phyloP scores from a whole-genome alignment of 2,888 invertebrate genomes.

The Spilarctia lutea region DNA sequence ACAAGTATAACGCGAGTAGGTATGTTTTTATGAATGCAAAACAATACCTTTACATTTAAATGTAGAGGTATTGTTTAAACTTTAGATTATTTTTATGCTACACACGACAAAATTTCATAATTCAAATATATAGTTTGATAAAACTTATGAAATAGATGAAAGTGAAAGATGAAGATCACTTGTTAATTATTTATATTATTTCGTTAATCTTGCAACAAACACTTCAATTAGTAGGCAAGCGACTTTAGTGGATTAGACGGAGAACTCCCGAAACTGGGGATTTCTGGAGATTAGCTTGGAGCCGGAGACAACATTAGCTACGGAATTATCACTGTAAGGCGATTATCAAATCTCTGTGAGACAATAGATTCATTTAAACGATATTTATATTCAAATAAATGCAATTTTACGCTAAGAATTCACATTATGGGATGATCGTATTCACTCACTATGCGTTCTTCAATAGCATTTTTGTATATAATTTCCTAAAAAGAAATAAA shows the following conservation, averaged over 20 bases:
- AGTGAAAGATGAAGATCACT: conserved; percentile 9
- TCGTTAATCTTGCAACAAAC: conserved; percentile 50
- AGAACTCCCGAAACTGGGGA: conserved; percentile 46
- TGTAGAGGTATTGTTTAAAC: no score
- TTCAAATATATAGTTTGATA: not conserved
- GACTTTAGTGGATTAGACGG: conserved; percentile 59
- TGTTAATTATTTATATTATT: conserved; percentile 48
- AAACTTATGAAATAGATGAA: not conserved
- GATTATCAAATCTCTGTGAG: conserved; percentile 48
- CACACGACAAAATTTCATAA: not conserved
- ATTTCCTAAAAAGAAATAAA: no score
- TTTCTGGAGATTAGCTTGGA: conserved; percentile 55
- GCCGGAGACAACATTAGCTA: conserved; percentile 58
- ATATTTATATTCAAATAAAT: conserved; percentile 39
- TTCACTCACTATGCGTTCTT: not conserved
- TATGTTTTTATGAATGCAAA: no score
- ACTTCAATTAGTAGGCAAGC: conserved; percentile 63
- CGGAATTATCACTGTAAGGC: conserved; percentile 60
- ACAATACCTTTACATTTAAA: no score
- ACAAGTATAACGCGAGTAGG: no score
- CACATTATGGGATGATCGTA: not conserved
- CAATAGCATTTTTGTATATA: no score
- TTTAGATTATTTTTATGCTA: no score
- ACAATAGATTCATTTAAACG: conserved; percentile 39
- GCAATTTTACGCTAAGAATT: not conserved